Base-by-base conservation (phyloP, 2,797 vertebrate genomes). In the Sebastes miniatus region DNA sequence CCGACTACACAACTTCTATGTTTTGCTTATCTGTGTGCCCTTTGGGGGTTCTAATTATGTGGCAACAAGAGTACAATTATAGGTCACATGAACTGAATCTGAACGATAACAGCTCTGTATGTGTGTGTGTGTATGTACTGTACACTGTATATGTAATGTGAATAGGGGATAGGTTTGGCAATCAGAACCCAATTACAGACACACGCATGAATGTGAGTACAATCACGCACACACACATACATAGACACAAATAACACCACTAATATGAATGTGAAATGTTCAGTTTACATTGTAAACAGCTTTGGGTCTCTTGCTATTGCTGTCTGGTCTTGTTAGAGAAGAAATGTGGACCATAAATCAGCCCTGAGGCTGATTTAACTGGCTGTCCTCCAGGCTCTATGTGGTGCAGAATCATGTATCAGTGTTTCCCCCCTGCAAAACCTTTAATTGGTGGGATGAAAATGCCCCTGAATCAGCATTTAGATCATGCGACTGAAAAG, bases 271-370 rank as follows among this genome's bases (percentile, higher is more conserved):
- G 63, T 39, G 47, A 63, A 75, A 57, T 56, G 20, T 77, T 80
- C 16, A 56, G 50, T 68, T 81, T 50, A 75, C 54, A 66, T 69
- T 78, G 75, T 73, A 80, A 85, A 78, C 75, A 73, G 71, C 71
- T 83, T 69, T 71, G 50, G 63, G 71, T 83, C 75, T 79, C 62
- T 50, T 75, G 82, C 75, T 77, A 39, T 78, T 69, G 67, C 66
- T 31, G 24, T 73, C 77, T 62, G 64, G 80, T 79, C 84, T 80
- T 73, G 82, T 86, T 89, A 85, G 66, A 54, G 71, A 74, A 73
- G 81, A 84, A 80, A 86, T 89, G 86, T 84, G 76, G 20, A 68
- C 77, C 79, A 89, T 88, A 81, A 87, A 87, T 91, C 79, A 88
- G 73, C 47, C 71, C 65, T 20, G 67, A 66, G 79, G 81, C 47